phyloP scores from a whole-genome alignment of 2,888 invertebrate species.

The Dynastes grantii region DNA sequence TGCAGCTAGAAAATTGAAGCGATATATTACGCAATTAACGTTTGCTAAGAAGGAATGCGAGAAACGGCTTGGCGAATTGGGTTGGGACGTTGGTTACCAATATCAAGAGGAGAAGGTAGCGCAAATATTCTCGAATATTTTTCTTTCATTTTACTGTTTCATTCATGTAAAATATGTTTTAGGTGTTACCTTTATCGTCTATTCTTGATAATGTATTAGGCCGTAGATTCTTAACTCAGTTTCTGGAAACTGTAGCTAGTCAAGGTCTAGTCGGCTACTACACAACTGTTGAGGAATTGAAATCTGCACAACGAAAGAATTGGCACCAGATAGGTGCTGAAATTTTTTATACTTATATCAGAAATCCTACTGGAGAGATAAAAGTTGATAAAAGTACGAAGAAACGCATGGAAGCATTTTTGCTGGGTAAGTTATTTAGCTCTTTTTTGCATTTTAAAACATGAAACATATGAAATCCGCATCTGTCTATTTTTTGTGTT shows the following conservation, averaged over 20 bases:
- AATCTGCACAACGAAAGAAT: slow-evolving; percentile 81
- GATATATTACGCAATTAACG: slow-evolving; percentile 87
- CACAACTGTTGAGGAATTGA: slow-evolving; percentile 88
- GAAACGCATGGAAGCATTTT: slow-evolving; percentile 90
- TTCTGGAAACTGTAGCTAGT: slow-evolving; percentile 86
- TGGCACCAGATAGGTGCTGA: slow-evolving; percentile 93
- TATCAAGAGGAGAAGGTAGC: slow-evolving; percentile 60
- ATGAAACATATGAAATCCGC: too few species aligned
- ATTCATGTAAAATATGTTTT: slow-evolving; percentile 56
- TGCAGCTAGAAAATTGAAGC: slow-evolving; percentile 86
- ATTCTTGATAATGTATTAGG: slow-evolving; percentile 86
- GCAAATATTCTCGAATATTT: neutral
- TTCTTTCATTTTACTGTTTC: neutral
- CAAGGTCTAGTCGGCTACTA: slow-evolving; percentile 91
- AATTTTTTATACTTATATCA: slow-evolving; percentile 91
- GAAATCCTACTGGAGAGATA: slow-evolving; percentile 85
- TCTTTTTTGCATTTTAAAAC: neutral
- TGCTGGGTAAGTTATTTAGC: slow-evolving; percentile 70
- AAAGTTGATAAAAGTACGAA: slow-evolving; percentile 86
- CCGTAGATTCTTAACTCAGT: slow-evolving; percentile 85
- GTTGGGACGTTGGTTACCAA: slow-evolving; percentile 82
- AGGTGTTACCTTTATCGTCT: slow-evolving; percentile 82
- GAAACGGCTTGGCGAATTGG: slow-evolving; percentile 80
- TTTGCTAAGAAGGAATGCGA: slow-evolving; percentile 89
- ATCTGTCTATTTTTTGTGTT: too few species aligned